A percentile compares a stretch with the other conserved stretches of the same genome.
These are phyloP conservation scores for Spongilla lacustris DNA, from an alignment of 37 sponge, comb jelly and placozoan genomes.

Conservation along the genomic window DNA sequence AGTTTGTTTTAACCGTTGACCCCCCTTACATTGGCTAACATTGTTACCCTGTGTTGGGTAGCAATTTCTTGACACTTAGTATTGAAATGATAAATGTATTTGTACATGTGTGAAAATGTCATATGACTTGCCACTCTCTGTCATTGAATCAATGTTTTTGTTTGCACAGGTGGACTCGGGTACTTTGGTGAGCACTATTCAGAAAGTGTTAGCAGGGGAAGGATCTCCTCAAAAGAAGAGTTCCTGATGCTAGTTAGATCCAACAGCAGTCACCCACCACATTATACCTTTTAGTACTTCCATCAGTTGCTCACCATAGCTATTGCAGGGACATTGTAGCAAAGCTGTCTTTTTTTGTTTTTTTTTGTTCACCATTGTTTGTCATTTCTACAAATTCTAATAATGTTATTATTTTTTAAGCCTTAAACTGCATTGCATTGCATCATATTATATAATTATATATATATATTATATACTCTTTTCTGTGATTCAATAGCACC, in stretches of 20 bases:
- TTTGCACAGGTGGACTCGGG: conserved; percentile 57
- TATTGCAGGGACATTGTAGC: neutral
- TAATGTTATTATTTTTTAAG: neutral
- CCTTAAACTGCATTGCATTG: too few relatives aligned
- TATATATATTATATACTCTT: too few relatives aligned
- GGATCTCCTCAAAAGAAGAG: neutral
- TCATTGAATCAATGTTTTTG: neutral
- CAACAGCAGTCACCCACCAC: neutral
- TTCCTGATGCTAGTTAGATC: too few relatives aligned
- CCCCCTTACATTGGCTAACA: too few relatives aligned
- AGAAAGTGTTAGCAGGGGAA: conserved; percentile 39
- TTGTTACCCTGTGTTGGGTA: too few relatives aligned
- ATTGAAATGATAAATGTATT: too few relatives aligned
- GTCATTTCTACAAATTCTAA: neutral
- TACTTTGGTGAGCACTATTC: conserved; percentile 51
- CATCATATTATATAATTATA: too few relatives aligned
- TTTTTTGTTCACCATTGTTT: neutral
- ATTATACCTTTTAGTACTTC: neutral
- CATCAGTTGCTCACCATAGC: neutral
- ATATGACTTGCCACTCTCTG: too few relatives aligned
- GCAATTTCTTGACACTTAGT: too few relatives aligned
- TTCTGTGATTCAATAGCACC: too few relatives aligned
- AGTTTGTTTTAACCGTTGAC: too few relatives aligned
- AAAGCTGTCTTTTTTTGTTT: neutral
- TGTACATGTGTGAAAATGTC: too few relatives aligned